phyloP scores from a whole-genome alignment of 1,140 invertebrate species.

The Diabrotica virgifera region DNA sequence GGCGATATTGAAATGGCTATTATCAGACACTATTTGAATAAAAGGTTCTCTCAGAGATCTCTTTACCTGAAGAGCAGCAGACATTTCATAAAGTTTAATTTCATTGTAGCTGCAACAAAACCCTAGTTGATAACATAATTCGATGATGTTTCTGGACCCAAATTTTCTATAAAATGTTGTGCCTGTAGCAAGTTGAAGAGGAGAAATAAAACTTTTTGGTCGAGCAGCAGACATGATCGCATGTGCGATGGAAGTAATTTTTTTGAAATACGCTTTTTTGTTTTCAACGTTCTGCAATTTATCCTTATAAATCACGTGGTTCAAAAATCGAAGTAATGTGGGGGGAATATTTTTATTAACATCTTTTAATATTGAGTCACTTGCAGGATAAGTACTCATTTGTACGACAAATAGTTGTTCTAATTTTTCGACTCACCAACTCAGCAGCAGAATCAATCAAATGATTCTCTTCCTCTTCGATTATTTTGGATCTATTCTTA shows the following conservation, averaged over 20 bases:
- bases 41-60: constrained; percentile 24
- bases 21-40: constrained; percentile 33
- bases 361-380: too few species aligned
- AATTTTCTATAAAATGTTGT: not conserved
- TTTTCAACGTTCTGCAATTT: too few species aligned
- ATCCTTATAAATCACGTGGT: too few species aligned
- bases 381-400: too few species aligned
- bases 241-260: not conserved
- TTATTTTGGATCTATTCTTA: too few species aligned
- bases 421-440: too few species aligned
- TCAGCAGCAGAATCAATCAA: too few species aligned
- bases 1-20: constrained; percentile 26
- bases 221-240: not conserved
- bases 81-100: not conserved
- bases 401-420: too few species aligned
- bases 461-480: too few species aligned
- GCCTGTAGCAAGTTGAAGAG: not conserved
- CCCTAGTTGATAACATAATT: not conserved
- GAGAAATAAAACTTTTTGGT: not conserved
- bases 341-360: too few species aligned
- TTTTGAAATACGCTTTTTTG: too few species aligned
- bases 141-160: not conserved
- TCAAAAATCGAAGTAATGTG: too few species aligned
- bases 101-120: not conserved
- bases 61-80: not conserved